phyloP scores from a whole-genome alignment of 2,113 vertebrate species.

The Spea bombifrons region DNA sequence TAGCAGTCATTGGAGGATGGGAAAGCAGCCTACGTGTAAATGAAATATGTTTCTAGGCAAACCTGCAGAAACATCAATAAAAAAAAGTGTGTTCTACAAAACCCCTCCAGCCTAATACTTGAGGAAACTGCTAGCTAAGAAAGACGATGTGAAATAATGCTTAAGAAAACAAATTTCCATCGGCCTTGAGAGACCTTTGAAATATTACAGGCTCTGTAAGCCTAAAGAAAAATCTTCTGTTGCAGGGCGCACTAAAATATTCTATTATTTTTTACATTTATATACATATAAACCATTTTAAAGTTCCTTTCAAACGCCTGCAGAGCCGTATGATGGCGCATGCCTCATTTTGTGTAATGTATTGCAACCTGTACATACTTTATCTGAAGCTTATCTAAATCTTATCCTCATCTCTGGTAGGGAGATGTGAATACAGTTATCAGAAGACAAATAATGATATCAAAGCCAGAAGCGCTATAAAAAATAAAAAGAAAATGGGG shows the following conservation, averaged over 20 bases:
- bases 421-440: constrained; percentile 12
- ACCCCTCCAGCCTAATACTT: constrained; percentile 16
- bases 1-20: constrained; percentile 2
- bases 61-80: constrained; percentile 12
- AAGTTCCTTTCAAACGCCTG: constrained; percentile 23
- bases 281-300: constrained; percentile 43
- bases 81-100: constrained; percentile 25
- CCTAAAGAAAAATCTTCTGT: constrained; percentile 31
- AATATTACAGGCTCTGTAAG: constrained; percentile 37
- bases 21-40: background rate
- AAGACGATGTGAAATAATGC: constrained; percentile 27
- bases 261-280: constrained; percentile 25
- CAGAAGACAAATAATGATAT: background rate
- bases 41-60: background rate
- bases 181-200: constrained; percentile 43
- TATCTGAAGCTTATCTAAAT: constrained; percentile 26
- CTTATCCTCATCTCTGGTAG: background rate
- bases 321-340: constrained; percentile 17
- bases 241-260: constrained; percentile 34
- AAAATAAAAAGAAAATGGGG: background rate
- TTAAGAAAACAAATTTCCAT: constrained; percentile 38
- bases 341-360: constrained; percentile 27
- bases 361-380: constrained; percentile 10
- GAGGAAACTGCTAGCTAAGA: constrained; percentile 22
- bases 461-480: constrained; percentile 1